Evolutionary conservation across 37 sponge, comb jelly and placozoan species (phyloP).

Genomic region (Dysidea cf. avara): DNA sequence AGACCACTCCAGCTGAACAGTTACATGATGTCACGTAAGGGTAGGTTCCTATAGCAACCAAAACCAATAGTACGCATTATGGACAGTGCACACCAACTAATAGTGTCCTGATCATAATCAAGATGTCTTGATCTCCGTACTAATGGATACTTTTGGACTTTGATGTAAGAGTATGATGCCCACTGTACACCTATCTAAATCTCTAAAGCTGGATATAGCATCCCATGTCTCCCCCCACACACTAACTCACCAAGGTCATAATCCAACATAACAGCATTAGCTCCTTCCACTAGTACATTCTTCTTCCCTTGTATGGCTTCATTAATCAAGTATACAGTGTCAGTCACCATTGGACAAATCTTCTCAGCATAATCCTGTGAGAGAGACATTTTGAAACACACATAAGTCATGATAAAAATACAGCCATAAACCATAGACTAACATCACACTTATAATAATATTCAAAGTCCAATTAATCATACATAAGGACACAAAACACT

Average conservation of each 20-base stretch:
- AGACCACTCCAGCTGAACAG: conserved; percentile 91
- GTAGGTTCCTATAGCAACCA: conserved; percentile 78
- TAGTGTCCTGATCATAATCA: too few relatives aligned
- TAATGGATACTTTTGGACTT: too few relatives aligned
- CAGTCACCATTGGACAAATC: conserved; percentile 76
- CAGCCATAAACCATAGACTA: neutral
- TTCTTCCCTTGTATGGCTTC: conserved; percentile 55
- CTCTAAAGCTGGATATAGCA: too few relatives aligned
- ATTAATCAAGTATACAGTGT: conserved; percentile 79
- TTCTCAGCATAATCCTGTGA: conserved; percentile 45
- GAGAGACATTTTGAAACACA: neutral
- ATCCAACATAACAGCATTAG: conserved; percentile 99
- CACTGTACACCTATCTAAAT: too few relatives aligned
- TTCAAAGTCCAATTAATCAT: neutral
- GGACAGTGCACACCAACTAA: too few relatives aligned
- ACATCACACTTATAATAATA: neutral
- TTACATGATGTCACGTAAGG: conserved; percentile 96
- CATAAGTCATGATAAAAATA: neutral
- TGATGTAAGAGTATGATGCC: too few relatives aligned
- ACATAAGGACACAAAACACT: neutral
- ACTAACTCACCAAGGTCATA: conserved; percentile 87
- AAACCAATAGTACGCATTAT: too few relatives aligned
- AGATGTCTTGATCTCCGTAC: too few relatives aligned
- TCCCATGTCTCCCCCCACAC: neutral
- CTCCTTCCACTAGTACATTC: conserved; percentile 93